Percentiles rank a stretch among this genome's conserved stretches.
These are phyloP conservation scores for Drosophila mayri DNA, from an alignment of 1,140 invertebrate genomes.

Conservation along the genomic window DNA sequence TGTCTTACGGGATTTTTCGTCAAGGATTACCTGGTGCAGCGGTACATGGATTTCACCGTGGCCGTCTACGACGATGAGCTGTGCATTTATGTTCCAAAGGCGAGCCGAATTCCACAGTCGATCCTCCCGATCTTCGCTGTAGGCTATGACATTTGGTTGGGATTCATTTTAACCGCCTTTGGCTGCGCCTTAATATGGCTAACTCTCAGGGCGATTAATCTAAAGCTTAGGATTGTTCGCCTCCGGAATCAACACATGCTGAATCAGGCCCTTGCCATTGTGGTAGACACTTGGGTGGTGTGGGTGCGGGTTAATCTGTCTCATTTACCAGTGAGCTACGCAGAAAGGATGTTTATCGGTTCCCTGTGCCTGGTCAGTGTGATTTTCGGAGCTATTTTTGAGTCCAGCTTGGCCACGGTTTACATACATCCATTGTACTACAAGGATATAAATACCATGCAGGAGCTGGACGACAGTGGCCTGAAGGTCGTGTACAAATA, in stretches of 20 bases:
- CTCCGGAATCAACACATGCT: conserved; percentile 7
- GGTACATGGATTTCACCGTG: conserved; percentile 78
- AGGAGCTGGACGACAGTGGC: conserved; percentile 84
- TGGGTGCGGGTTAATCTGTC: conserved; percentile 73
- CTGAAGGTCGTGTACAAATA: conserved; percentile 79
- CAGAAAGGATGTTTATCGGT: conserved; percentile 73
- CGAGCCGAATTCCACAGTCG: conserved; percentile 82
- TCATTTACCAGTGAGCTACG: conserved; percentile 63
- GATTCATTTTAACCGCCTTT: conserved; percentile 65
- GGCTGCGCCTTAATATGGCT: conserved; percentile 68
- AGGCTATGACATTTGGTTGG: conserved; percentile 78
- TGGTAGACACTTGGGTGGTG: conserved; percentile 76
- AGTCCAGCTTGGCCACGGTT: conserved; percentile 83
- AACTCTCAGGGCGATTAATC: conserved; percentile 47
- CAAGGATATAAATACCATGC: conserved; percentile 83
- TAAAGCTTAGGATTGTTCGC: conserved; percentile 51
- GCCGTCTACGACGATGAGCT: conserved; percentile 83
- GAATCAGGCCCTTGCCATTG: conserved; percentile 62
- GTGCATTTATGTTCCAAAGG: conserved; percentile 85
- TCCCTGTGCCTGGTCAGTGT: conserved; percentile 82
- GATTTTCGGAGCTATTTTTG: conserved; percentile 82
- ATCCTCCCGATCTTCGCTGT: conserved; percentile 83
- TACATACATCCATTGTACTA: conserved; percentile 84
- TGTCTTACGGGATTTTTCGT: conserved; percentile 85
- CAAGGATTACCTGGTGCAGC: conserved; percentile 82